Base-by-base conservation (phyloP, 2,888 invertebrate genomes). In the Eustalomyia histrio region DNA sequence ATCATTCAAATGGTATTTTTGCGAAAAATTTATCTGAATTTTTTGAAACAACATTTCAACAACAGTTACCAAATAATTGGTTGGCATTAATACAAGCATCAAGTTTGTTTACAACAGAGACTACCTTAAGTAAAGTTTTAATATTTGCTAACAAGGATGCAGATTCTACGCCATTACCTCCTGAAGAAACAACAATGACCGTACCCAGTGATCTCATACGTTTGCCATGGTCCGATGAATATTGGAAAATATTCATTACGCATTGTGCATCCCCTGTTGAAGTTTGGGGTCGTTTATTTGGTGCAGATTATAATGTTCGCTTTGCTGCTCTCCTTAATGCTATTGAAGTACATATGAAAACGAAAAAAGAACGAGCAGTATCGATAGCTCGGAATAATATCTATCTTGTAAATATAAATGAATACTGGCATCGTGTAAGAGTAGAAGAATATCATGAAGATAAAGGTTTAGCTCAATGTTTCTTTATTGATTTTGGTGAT, bases 401-500 rank as follows among this genome's bases (percentile, higher is more conserved):
- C n/a, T 91, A 91, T 75, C 85, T 90, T 33, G 88, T 89, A 0
- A 85, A 84, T 89, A 92, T n/a, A n/a, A n/a, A n/a, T n/a, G n/a
- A n/a, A n/a, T 92, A 87, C 87, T 93, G 87, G 93, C 92, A 86
- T 92, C 90, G 93, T 83, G 91, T 94, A 43, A 88, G 93, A 35
- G 92, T 93, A 2, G 90, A 92, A 58, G 87, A 90, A 24, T 75
- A 89, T n/a, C 90, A 92, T 35, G 91, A 91, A 21, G 90, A 91
- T 0, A 90, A 90, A 33, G 92, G 91, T 1, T 86, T 85, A 5
- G 89, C 89, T 21, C 88, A 91, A 10, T 94, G 94, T 68, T 94
- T 94, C 84, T 93, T 95, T 81, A 94, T 96, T 10, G 96, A 96
- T 89, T 93, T 93, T 83, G 96, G 96, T 0, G 95, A 95, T 83